Conservation (phyloP, 2,888 invertebrate genomes). For the Malachius bipustulatus region DNA sequence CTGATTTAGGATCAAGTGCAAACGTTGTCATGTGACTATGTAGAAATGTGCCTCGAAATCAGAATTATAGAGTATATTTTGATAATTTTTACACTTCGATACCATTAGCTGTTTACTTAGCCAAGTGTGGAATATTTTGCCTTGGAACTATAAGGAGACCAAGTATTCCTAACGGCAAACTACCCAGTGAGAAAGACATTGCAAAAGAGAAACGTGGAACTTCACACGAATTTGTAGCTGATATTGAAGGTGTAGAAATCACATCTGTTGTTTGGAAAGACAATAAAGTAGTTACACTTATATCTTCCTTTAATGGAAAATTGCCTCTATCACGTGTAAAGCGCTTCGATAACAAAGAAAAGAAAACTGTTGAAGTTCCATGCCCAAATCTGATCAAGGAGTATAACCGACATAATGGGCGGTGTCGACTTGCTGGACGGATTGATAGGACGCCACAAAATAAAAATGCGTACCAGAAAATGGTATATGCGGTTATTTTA, state of each 20-base stretch:
- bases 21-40: slow-evolving; percentile 9
- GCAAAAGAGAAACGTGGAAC: slow-evolving; percentile 9
- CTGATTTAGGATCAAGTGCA: slow-evolving; percentile 3
- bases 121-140: too few relatives aligned
- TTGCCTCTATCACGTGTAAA: slow-evolving; percentile 15
- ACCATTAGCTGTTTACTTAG: slow-evolving; percentile 23
- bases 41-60: slow-evolving; percentile 8
- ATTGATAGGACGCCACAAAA: slow-evolving; percentile 19
- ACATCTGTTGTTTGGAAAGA: too few relatives aligned
- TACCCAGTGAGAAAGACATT: background rate
- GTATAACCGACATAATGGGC: slow-evolving; percentile 23
- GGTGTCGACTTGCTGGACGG: slow-evolving; percentile 25
- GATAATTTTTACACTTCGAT: too few relatives aligned
- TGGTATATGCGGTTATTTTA: slow-evolving; percentile 20
- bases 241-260: slow-evolving; percentile 18
- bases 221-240: slow-evolving; percentile 8
- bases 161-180: slow-evolving; percentile 11
- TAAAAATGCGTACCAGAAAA: slow-evolving; percentile 17
- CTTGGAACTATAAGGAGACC: slow-evolving; percentile 1
- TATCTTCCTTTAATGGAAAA: slow-evolving; percentile 29
- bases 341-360: slow-evolving; percentile 14
- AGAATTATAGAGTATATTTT: slow-evolving; percentile 23
- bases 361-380: slow-evolving; percentile 18
- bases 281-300: slow-evolving; percentile 28
- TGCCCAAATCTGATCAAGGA: slow-evolving; percentile 21